These are phyloP conservation scores for Pomatostomus ruficeps DNA, from an alignment of 2,113 vertebrate species.

Conservation along the genomic window DNA sequence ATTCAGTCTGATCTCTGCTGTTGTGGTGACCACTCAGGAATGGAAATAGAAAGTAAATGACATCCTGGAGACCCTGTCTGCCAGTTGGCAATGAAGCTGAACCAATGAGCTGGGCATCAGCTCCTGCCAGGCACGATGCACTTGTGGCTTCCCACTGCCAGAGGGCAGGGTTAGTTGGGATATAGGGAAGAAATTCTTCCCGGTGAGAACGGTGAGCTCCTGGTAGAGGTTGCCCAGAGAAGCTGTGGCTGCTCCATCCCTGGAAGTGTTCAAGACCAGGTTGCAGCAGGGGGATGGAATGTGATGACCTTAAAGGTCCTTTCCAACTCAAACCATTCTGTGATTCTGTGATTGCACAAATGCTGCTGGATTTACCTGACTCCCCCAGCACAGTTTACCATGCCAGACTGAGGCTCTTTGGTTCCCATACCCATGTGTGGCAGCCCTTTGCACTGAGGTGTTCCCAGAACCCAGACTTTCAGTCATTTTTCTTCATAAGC, in stretches of 20 bases:
- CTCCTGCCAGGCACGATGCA: background rate
- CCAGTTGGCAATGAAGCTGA: background rate
- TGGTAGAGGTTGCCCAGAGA: background rate
- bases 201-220: background rate
- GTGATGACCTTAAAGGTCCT: background rate
- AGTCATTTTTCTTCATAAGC: background rate
- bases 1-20: background rate
- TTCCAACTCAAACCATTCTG: background rate
- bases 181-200: background rate
- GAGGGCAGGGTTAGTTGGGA: background rate
- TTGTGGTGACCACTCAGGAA: background rate
- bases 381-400: background rate
- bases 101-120: background rate
- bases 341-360: background rate
- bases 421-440: background rate
- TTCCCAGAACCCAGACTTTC: background rate
- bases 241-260: background rate
- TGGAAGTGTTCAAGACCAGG: background rate
- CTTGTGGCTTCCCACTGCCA: background rate
- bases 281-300: background rate
- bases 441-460: background rate
- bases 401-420: background rate
- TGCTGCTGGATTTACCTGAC: rapidly evolving
- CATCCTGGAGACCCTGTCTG: background rate
- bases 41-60: background rate